These are phyloP conservation scores for Schmidtea mediterranea DNA, from an alignment of 1,140 invertebrate genomes.

Conservation along the genomic window DNA sequence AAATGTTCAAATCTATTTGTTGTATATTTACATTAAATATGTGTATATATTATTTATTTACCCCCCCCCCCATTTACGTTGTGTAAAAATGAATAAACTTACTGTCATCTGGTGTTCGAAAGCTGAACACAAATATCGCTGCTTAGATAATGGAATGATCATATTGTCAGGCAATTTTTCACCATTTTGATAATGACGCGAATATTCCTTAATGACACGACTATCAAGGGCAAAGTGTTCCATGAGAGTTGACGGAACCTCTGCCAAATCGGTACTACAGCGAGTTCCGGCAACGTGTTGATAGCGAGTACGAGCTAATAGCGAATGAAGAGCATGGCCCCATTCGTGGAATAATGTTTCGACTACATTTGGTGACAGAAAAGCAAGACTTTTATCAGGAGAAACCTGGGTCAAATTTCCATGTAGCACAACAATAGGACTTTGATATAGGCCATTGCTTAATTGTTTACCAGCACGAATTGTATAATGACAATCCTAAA, in stretches of 20 bases:
- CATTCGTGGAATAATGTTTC: slow-evolving; percentile 97
- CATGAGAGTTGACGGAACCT: slow-evolving; percentile 89
- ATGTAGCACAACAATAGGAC: slow-evolving; percentile 74
- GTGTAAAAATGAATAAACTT: too few species aligned
- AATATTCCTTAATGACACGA: slow-evolving; percentile 34
- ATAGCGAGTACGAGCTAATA: slow-evolving; percentile 39
- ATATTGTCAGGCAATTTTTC: slow-evolving; percentile 49
- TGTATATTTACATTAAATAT: too few species aligned
- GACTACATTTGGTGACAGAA: slow-evolving; percentile 46
- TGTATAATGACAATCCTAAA: slow-evolving; percentile 75
- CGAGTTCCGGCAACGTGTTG: slow-evolving; percentile 36
- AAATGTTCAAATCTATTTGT: too few species aligned
- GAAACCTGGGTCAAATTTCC: slow-evolving; percentile 47
- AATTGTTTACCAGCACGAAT: slow-evolving; percentile 62
- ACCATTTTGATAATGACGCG: slow-evolving; percentile 61
- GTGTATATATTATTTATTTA: too few species aligned
- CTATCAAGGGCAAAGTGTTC: slow-evolving; percentile 81
- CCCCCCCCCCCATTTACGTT: too few species aligned
- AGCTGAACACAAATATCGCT: background rate
- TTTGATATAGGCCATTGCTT: slow-evolving; percentile 35
- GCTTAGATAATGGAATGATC: slow-evolving; percentile 27
- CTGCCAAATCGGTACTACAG: slow-evolving; percentile 84
- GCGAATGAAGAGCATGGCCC: slow-evolving; percentile 95
- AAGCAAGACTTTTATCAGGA: slow-evolving; percentile 34
- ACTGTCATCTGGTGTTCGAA: too few species aligned